Conservation (phyloP, 1,140 invertebrate species). For the Zaprionus ghesquierei region DNA sequence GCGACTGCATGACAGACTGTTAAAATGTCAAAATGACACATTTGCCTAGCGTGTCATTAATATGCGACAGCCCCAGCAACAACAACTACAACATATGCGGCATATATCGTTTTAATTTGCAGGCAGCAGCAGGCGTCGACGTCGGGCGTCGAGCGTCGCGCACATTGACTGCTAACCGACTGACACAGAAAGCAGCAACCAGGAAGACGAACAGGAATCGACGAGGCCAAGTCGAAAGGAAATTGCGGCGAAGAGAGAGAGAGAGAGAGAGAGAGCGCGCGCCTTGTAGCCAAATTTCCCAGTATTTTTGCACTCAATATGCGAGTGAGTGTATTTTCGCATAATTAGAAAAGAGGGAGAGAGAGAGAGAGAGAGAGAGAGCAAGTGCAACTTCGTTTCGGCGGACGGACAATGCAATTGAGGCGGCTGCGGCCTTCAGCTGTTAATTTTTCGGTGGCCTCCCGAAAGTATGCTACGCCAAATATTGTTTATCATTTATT, state of each 20-base stretch:
- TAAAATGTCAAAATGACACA: conserved; percentile 81
- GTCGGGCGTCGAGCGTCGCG: conserved; percentile 15
- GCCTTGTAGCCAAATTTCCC: conserved; percentile 56
- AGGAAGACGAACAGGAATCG: conserved; percentile 35
- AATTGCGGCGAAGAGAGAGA: conserved; percentile 38
- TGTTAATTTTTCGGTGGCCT: not conserved
- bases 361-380: conserved; percentile 4
- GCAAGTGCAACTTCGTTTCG: conserved; percentile 39
- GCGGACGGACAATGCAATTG: conserved; percentile 15
- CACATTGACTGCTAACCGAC: conserved; percentile 75
- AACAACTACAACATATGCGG: conserved; percentile 16
- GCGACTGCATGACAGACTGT: conserved; percentile 79
- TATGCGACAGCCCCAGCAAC: conserved; percentile 64
- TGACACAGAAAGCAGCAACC: conserved; percentile 71
- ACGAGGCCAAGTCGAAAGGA: conserved; percentile 16
- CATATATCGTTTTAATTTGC: conserved; percentile 64
- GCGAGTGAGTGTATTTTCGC: conserved; percentile 2
- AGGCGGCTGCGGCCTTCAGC: not conserved
- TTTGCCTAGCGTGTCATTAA: conserved; percentile 81
- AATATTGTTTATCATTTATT: conserved; percentile 1
- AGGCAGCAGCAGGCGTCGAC: conserved; percentile 20
- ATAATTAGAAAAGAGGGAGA: conserved; percentile 30
- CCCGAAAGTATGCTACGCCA: conserved; percentile 15
- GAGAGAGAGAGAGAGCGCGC: conserved; percentile 8
- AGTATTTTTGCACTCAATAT: conserved; percentile 51